Base-by-base conservation (phyloP, 2,888 invertebrate species). In the Calameuta filiformis region DNA sequence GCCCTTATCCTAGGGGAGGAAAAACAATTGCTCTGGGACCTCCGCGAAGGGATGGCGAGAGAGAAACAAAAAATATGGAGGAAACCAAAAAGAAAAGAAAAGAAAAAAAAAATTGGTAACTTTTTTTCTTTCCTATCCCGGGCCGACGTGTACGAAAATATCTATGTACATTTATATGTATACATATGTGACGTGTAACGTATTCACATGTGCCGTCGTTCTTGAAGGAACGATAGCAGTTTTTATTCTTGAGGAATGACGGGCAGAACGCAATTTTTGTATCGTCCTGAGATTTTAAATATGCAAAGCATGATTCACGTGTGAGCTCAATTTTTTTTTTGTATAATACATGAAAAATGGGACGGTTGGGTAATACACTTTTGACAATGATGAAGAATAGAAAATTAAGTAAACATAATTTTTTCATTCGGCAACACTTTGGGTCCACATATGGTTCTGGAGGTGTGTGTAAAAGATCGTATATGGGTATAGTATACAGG, bases 21-120 rank as follows among this genome's bases (percentile, higher is more conserved):
- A 78, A 75, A 84, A 85, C 84, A 86, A 86, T 85, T 85, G 87
- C 82, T 85, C 79, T 77, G 86, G 82, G 86, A 85, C 84, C 78
- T 78, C 76, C 75, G 80, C 81, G 76, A 71, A 78, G 69, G 37
- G 37, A 76, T 56, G 68, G 4, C 34, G 31, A 69, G 6, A 76
- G 69, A 31, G 37, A 75, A 6, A 79, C 73, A 37, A 79, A 75
- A 37, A 75, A 69, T 3, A 9, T 23, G 23, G 40, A 56, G 73
- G 40, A 68, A 35, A 35, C 35, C 11, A 35, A 35, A 75, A 34
- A 69, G 35, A 56, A 34, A 23, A 23, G 56, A 68, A 69, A 71
- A n/a, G n/a, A n/a, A 69, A 30, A 76, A 79, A 80, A 78, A 78
- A 80, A 79, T 80, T 79, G 76, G 68, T 31, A 78, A 78, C 35